Conservation (phyloP, 2,113 vertebrate species). For the Chelonoidis abingdonii region DNA sequence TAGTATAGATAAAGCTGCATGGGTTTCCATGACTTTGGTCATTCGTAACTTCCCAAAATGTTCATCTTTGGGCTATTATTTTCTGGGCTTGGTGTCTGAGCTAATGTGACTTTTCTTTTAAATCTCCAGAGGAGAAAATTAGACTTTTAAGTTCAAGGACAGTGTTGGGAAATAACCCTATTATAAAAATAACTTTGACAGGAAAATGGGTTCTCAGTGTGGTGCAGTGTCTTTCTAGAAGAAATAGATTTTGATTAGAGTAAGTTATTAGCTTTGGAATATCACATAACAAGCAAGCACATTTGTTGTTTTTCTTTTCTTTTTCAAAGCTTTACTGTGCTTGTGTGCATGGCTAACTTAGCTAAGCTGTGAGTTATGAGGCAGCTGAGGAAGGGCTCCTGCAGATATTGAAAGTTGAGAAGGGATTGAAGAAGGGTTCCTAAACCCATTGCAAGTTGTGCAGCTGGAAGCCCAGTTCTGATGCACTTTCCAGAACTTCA, state of each 20-base stretch:
- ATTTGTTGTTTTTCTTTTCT: background rate
- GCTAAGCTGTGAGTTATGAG: background rate
- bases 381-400: background rate
- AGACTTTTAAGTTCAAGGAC: background rate
- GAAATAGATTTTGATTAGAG: background rate
- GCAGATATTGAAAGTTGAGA: background rate
- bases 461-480: background rate
- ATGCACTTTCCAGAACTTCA: background rate
- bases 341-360: background rate
- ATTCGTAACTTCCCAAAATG: background rate
- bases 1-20: background rate
- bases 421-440: background rate
- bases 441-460: background rate
- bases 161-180: background rate
- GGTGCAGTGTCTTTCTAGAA: background rate
- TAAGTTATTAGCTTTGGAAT: background rate
- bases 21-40: background rate
- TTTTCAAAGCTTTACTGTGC: background rate
- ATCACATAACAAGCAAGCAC: background rate
- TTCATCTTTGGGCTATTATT: background rate
- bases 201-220: rapidly evolving
- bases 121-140: background rate
- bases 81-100: background rate
- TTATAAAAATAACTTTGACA: background rate
- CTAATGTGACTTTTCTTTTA: background rate